Conservation (phyloP, 2,797 vertebrate genomes). For the Odontamblyopus rebecca region DNA sequence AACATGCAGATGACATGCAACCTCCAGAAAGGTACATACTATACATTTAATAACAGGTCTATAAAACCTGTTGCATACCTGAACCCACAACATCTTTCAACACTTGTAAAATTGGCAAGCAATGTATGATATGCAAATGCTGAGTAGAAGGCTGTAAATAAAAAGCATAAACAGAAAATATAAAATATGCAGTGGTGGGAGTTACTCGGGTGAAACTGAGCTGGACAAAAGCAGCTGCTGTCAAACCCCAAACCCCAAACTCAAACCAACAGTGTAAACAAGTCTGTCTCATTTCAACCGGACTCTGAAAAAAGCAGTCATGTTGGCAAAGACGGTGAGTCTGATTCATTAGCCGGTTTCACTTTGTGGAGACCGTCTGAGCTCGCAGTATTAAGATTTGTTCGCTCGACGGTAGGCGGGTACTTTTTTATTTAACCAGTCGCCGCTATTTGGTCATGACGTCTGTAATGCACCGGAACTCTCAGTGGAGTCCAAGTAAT, state of each 20-base stretch:
- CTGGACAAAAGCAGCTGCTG: neutral
- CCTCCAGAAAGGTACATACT: no score
- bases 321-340: no score
- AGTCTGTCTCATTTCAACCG: neutral
- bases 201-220: neutral
- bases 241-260: neutral
- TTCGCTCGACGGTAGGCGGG: no score
- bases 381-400: no score
- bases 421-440: no score
- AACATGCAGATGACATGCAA: no score
- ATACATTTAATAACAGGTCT: neutral
- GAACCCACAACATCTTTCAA: neutral
- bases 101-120: neutral
- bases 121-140: neutral
- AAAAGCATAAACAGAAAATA: neutral
- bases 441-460: no score
- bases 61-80: neutral
- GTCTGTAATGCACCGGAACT: no score
- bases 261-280: neutral
- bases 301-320: neutral
- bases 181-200: neutral
- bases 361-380: no score
- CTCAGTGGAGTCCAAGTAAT: no score
- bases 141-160: neutral
- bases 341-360: no score